These are phyloP conservation scores for Oncorhynchus clarkii DNA, from an alignment of 2,113 vertebrate genomes.

Conservation along the genomic window DNA sequence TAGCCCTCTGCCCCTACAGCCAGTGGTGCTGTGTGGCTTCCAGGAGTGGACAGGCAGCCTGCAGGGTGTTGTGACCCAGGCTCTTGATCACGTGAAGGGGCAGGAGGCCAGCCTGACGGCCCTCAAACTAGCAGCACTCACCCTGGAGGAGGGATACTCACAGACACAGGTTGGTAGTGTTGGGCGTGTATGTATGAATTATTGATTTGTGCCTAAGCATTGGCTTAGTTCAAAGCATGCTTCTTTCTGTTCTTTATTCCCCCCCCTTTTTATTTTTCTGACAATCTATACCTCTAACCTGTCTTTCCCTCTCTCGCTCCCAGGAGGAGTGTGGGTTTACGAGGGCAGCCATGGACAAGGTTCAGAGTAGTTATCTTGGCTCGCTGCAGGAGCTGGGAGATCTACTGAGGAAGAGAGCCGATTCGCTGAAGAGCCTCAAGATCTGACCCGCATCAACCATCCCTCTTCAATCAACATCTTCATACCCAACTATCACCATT, in stretches of 20 bases:
- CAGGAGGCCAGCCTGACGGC: conserved; percentile 83
- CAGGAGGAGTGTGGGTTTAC: conserved; percentile 88
- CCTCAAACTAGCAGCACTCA: conserved; percentile 87
- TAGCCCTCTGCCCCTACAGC: conserved; percentile 65
- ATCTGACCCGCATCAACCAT: conserved; percentile 71
- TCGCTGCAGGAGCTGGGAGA: conserved; percentile 94
- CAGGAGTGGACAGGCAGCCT: conserved; percentile 84
- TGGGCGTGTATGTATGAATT: too few species aligned
- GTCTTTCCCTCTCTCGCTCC: too few species aligned
- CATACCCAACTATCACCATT: background rate
- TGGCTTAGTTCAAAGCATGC: too few species aligned
- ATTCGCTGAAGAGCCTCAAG: conserved; percentile 91
- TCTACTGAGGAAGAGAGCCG: conserved; percentile 91
- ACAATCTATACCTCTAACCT: too few species aligned
- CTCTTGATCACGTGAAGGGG: conserved; percentile 85
- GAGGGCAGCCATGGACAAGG: conserved; percentile 88
- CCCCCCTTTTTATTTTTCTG: too few species aligned
- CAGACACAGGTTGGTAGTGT: conserved; percentile 33
- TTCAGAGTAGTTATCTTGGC: conserved; percentile 93
- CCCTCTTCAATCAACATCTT: background rate
- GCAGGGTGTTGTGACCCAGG: conserved; percentile 83
- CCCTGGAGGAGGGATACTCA: conserved; percentile 82
- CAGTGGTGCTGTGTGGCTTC: conserved; percentile 85
- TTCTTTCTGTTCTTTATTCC: too few species aligned
- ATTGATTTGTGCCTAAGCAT: too few species aligned